Evolutionary conservation across 2,797 vertebrate genomes (phyloP).

Genomic region (Enteromius trimaculatus): DNA sequence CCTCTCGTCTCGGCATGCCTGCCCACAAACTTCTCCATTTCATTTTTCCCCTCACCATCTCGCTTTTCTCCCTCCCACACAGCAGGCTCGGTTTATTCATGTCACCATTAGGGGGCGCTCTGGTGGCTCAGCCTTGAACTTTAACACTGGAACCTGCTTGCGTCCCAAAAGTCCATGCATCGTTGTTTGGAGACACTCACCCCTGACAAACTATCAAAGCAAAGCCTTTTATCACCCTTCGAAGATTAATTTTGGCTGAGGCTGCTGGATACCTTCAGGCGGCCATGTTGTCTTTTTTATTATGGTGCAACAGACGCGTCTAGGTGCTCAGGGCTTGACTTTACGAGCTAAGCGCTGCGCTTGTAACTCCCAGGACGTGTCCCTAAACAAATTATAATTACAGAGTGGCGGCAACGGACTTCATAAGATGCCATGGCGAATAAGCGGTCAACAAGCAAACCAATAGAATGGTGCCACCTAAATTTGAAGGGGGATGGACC

Average conservation of each 20-base stretch:
- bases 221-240: slow-evolving; percentile 76
- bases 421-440: slow-evolving; percentile 37
- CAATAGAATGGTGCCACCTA: slow-evolving; percentile 65
- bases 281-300: slow-evolving; percentile 74
- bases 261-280: slow-evolving; percentile 65
- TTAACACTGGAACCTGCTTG: slow-evolving; percentile 66
- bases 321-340: slow-evolving; percentile 26
- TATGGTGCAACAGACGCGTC: slow-evolving; percentile 65
- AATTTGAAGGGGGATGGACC: slow-evolving; percentile 48
- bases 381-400: slow-evolving; percentile 53
- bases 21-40: slow-evolving; percentile 51
- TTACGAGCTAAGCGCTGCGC: neutral
- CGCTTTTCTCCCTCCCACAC: neutral
- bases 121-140: neutral
- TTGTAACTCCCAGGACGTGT: slow-evolving; percentile 36
- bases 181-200: slow-evolving; percentile 68
- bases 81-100: neutral
- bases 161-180: slow-evolving; percentile 67
- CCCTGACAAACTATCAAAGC: slow-evolving; percentile 38
- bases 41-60: slow-evolving; percentile 10
- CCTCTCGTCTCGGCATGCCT: slow-evolving; percentile 17
- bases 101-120: slow-evolving; percentile 15
- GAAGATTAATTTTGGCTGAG: slow-evolving; percentile 73
- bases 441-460: slow-evolving; percentile 8
- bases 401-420: neutral